phyloP scores from a whole-genome alignment of 2,888 invertebrate species.

The Carabus problematicus region DNA sequence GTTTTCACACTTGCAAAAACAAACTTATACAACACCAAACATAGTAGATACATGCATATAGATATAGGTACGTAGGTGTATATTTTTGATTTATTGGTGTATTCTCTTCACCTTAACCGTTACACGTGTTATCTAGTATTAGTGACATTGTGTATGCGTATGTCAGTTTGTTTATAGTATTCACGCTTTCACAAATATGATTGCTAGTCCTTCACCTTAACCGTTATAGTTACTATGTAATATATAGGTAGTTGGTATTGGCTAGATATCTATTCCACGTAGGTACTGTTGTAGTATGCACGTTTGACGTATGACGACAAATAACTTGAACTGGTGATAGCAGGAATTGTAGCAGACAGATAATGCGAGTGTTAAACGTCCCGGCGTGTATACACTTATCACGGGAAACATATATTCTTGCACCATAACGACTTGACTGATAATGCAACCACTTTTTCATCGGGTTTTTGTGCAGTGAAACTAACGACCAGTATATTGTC shows the following conservation, averaged over 20 bases:
- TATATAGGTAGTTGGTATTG: neutral
- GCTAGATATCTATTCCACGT: slow-evolving; percentile 1
- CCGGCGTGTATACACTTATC: slow-evolving; percentile 10
- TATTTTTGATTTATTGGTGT: too few species aligned
- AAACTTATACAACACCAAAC: too few species aligned
- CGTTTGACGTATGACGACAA: neutral
- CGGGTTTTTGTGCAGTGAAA: slow-evolving; percentile 24
- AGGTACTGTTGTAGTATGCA: neutral
- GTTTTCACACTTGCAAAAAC: too few species aligned
- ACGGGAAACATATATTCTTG: slow-evolving; percentile 20
- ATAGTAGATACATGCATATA: too few species aligned
- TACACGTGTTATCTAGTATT: neutral
- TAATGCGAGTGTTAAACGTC: slow-evolving; percentile 28
- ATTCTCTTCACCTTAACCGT: too few species aligned
- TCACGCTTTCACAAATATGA: neutral
- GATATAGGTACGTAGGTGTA: too few species aligned
- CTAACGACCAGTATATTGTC: slow-evolving; percentile 3
- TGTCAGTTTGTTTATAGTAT: neutral
- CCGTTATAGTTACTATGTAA: slow-evolving; percentile 2
- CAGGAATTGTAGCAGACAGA: slow-evolving; percentile 25
- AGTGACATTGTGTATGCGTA: neutral
- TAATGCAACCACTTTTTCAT: slow-evolving; percentile 18
- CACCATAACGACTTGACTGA: slow-evolving; percentile 8
- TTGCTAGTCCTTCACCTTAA: slow-evolving; percentile 25
- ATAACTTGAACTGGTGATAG: slow-evolving; percentile 26